Conservation (phyloP, 2,797 vertebrate species). For the Oryzias sinensis region DNA sequence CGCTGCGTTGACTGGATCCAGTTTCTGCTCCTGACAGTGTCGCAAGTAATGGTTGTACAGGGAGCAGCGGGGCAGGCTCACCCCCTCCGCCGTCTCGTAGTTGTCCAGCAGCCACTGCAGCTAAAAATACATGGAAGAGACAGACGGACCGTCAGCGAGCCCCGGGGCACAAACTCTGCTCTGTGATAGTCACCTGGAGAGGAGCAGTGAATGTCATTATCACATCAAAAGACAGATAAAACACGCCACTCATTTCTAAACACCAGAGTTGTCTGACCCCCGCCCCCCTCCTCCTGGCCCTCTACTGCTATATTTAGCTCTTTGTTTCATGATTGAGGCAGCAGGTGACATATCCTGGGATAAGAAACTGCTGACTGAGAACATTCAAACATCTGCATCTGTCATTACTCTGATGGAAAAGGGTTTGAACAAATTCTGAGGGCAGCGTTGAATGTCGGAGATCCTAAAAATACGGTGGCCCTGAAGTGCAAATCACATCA, state of each 20-base stretch:
- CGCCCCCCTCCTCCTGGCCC: neutral
- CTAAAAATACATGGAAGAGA: constrained; percentile 71
- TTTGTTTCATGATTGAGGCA: constrained; percentile 13
- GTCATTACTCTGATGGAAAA: constrained; percentile 12
- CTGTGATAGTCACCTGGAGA: constrained; percentile 33
- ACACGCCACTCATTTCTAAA: constrained; percentile 32
- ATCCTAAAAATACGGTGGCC: too few relatives aligned
- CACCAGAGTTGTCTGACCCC: constrained; percentile 7
- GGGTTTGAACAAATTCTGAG: neutral
- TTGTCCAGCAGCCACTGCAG: constrained; percentile 98
- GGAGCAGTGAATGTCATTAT: constrained; percentile 37
- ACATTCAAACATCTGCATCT: constrained; percentile 30
- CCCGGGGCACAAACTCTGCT: constrained; percentile 16
- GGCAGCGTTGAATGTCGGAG: neutral
- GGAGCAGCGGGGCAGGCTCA: constrained; percentile 92
- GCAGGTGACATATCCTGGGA: constrained; percentile 6
- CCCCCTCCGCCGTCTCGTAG: constrained; percentile 94
- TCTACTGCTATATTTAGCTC: neutral
- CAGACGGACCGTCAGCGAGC: constrained; percentile 28
- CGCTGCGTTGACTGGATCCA: constrained; percentile 95
- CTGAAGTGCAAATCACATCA: too few relatives aligned
- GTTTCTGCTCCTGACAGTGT: constrained; percentile 97
- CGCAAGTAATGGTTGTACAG: constrained; percentile 95
- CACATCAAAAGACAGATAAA: constrained; percentile 42
- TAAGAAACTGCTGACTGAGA: constrained; percentile 25